These are phyloP conservation scores for Acrocephalus scirpaceus DNA, from an alignment of 2,797 vertebrate genomes.

Conservation along the genomic window DNA sequence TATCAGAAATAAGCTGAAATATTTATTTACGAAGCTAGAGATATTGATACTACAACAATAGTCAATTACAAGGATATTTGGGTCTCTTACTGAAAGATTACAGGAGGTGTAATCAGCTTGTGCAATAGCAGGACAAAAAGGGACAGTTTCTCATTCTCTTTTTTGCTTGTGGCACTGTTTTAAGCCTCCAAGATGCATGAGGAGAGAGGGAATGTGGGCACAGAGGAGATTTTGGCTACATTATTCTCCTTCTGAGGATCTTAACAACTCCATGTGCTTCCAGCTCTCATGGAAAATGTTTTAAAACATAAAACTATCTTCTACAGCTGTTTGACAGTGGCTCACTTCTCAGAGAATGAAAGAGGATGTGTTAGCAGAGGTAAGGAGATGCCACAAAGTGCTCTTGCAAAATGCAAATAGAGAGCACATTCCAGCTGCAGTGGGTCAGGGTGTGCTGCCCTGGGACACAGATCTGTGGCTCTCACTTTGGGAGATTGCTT, in stretches of 20 bases:
- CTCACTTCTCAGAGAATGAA: not conserved
- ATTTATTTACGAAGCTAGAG: not conserved
- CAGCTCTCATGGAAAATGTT: not conserved
- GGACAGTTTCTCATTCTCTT: not conserved
- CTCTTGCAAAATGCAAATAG: too few species aligned
- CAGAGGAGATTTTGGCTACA: not conserved
- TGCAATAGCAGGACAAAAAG: not conserved
- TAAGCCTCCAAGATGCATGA: not conserved
- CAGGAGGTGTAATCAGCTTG: not conserved
- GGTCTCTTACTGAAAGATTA: not conserved
- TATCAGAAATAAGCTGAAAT: not conserved
- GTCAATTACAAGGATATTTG: not conserved
- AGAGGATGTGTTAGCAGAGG: not conserved
- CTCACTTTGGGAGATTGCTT: rapidly evolving
- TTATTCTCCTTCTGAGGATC: not conserved
- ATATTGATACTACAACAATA: not conserved
- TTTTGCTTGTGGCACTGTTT: not conserved
- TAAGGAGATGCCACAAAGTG: not conserved
- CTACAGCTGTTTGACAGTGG: not conserved
- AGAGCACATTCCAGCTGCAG: not conserved
- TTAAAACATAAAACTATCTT: not conserved
- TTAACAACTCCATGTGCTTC: not conserved
- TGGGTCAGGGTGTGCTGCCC: not conserved
- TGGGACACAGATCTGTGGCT: not conserved
- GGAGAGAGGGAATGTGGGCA: not conserved